A percentile compares a stretch with the other conserved stretches of the same genome.
phyloP scores from a whole-genome alignment of 2,797 vertebrate genomes.

The Chaetophractus vellerosus region DNA sequence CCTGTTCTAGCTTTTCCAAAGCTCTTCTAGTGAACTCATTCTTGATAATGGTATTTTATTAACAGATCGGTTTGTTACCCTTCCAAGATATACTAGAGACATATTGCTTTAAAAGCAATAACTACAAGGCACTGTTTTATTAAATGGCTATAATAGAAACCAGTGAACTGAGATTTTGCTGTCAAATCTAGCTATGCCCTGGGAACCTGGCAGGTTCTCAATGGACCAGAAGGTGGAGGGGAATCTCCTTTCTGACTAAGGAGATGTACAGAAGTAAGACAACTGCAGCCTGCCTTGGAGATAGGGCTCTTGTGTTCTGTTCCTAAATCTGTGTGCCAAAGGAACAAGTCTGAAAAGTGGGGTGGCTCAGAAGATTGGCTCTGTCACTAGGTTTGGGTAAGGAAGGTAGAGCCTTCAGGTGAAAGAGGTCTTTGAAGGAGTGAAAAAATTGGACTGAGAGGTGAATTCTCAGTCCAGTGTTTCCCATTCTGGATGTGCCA shows the following conservation, averaged over 20 bases:
- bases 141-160: constrained; percentile 10
- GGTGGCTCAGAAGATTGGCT: background rate
- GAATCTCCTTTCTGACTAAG: constrained; percentile 11
- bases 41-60: background rate
- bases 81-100: background rate
- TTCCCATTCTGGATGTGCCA: background rate
- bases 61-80: background rate
- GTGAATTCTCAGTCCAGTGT: background rate
- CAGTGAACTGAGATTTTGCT: constrained; percentile 22
- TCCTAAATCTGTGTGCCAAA: background rate
- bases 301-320: background rate
- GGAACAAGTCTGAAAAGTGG: background rate
- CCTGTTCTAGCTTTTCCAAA: too few relatives aligned
- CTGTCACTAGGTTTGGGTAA: background rate
- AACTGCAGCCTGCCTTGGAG: background rate
- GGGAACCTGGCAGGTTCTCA: background rate
- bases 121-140: background rate
- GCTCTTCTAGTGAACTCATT: too few relatives aligned
- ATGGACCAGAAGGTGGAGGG: background rate
- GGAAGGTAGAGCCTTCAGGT: background rate
- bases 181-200: background rate
- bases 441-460: background rate
- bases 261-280: background rate
- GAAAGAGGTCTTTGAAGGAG: background rate
- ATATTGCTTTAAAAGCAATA: background rate